Base-by-base conservation (phyloP, 2,888 invertebrate species). In the Drosophila nr. fundita region DNA sequence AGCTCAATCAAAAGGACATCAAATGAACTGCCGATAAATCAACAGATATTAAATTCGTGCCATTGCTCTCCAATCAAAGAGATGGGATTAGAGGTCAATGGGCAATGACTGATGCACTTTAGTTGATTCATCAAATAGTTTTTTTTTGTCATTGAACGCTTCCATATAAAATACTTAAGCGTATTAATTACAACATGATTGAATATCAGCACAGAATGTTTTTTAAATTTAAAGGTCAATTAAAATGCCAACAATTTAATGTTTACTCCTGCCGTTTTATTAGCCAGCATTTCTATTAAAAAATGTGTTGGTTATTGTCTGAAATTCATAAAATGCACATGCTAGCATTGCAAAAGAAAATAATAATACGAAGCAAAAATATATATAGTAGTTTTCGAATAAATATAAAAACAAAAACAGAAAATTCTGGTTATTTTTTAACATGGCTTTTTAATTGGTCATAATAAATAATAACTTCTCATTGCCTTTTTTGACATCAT, bases 251-350 rank as follows among this genome's bases (percentile, higher is more conserved):
- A 21, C 10, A 1, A 4, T 3, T 4, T 42, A 15, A 21, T 57
- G 30, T 42, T 30, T 29, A n/a, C 38, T 57, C n/a, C 18, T 15
- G 10, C 11, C 29, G 6, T 18, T 30, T 29, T n/a, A 29, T 38
- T 29, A 29, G 11, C 13, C n/a, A 55, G 29, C 29, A 15, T 4
- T 21, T n/a, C 1, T 13, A n/a, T 55, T 10, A 57, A 21, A 10
- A n/a, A 15, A 27, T 1, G 21, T 36, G 29, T 27, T n/a, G 34
- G 7, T n/a, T n/a, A 10, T 62, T 59, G 62, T 34, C 53, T 66
- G 76, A 74, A 74, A 83, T 45, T 63, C 73, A 82, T 83, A 76
- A 79, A 63, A 77, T 69, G 62, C 85, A 75, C 68, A 64, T 82
- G 76, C 68, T 61, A 68, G 71, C 50, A 45, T 48, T 54, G 57